phyloP scores from a whole-genome alignment of 2,797 vertebrate species.

The Apogon talboti region DNA sequence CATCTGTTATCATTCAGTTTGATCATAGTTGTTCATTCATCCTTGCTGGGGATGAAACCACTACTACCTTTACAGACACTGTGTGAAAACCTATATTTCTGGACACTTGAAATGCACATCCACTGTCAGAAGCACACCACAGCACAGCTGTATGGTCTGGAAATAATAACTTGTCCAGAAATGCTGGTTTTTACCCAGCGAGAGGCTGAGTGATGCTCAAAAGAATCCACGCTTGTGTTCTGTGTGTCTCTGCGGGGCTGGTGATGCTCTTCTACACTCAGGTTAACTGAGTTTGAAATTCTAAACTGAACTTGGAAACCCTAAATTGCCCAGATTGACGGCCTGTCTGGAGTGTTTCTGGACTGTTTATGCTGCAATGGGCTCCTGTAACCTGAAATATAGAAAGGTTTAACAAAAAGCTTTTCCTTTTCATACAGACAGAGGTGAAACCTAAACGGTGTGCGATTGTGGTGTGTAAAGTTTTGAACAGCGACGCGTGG shows the following conservation, averaged over 20 bases:
- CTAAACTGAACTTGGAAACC: constrained; percentile 10
- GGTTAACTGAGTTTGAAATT: constrained; percentile 7
- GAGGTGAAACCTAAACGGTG: not conserved
- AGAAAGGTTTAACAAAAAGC: not conserved
- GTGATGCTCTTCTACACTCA: constrained; percentile 5
- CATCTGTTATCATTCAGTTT: too few relatives aligned
- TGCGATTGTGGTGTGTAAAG: constrained; percentile 7
- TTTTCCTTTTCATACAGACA: not conserved
- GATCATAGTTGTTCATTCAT: too few relatives aligned
- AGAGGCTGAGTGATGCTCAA: not conserved
- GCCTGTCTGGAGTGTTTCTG: not conserved
- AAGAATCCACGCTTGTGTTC: not conserved
- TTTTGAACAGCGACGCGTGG: not conserved
- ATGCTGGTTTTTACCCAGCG: too few relatives aligned
- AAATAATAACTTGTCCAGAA: too few relatives aligned
- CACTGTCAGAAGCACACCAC: too few relatives aligned
- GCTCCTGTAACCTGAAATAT: not conserved
- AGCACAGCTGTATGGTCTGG: too few relatives aligned
- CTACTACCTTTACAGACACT: too few relatives aligned
- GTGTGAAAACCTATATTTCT: too few relatives aligned
- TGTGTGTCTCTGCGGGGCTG: constrained; percentile 2
- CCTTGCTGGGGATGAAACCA: too few relatives aligned
- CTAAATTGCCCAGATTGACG: not conserved
- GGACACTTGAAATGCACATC: too few relatives aligned
- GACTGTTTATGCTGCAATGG: not conserved